Base-by-base conservation (phyloP, 2,888 invertebrate species). In the Helleia helle region DNA sequence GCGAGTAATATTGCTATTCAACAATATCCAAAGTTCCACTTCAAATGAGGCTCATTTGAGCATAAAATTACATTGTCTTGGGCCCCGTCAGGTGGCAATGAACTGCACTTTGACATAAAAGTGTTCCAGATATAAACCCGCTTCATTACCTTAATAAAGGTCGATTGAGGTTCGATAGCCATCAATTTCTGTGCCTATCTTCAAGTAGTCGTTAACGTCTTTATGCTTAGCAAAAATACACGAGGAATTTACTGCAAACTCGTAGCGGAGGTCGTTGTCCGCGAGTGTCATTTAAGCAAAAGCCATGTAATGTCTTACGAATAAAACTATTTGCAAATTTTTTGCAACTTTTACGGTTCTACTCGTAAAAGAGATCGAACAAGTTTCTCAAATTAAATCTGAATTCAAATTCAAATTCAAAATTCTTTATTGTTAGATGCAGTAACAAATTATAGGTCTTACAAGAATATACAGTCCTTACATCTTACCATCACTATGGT, bases 31-130 rank as follows among this genome's bases (percentile, higher is more conserved):
- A 75, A 70, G 83, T 83, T 84, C 81, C 80, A 83, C 73, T 81
- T 72, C 65, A 72, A 55, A 63, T 63, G 72, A 76, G 70, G 65
- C 70, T 77, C 80, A 79, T 76, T 84, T 74, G 57, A 84, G 71
- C 84, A 84, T 84, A 80, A 84, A 81, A 84, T 84, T 84, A 83
- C 83, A 83, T 84, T 84, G 83, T 83, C 73, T 75, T 58, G 47
- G 70, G 74, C 79, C 80, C 79, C 80, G 81, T 79, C 62, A 69
- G 58, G 73, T 81, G 83, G 71, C 83, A 81, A 77, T 83, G 84
- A 83, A 83, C 83, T 83, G 71, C 81, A 77, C 81, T 84, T 84
- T 81, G 83, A 81, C 83, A 84, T 83, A 75, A 84, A 83, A 80
- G 73, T 74, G 75, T 73, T 69, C 70, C 67, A 56, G 73, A 67